Evolutionary conservation across 2,113 vertebrate genomes (phyloP).

Genomic region (Tachysurus fulvidraco): DNA sequence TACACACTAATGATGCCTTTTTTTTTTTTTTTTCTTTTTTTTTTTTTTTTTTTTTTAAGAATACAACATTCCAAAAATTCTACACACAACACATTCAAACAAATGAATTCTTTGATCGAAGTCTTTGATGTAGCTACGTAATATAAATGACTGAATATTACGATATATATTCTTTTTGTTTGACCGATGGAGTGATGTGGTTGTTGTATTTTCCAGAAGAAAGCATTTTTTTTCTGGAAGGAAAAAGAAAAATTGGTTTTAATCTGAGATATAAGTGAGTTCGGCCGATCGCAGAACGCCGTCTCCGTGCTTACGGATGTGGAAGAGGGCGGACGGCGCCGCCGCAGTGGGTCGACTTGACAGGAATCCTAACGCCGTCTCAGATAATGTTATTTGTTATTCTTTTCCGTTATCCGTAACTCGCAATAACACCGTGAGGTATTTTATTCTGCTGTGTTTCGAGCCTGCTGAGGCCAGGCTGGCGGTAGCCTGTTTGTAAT

Average conservation of each 20-base stretch:
- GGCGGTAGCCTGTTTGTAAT: constrained; percentile 46
- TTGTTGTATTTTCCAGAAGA: neutral
- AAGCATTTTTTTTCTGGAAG: neutral
- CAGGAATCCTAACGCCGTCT: too few relatives aligned
- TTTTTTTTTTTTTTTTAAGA: neutral
- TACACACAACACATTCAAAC: neutral
- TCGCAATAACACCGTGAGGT: too few relatives aligned
- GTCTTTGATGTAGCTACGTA: neutral
- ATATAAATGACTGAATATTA: neutral
- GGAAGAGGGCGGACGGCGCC: neutral
- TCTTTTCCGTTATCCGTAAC: too few relatives aligned
- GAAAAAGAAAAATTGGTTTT: neutral
- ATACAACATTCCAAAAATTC: neutral
- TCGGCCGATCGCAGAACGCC: neutral
- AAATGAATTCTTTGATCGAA: neutral
- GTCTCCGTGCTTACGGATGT: neutral
- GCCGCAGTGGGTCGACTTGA: too few relatives aligned
- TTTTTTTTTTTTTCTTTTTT: neutral
- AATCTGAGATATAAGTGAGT: neutral
- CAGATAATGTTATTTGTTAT: too few relatives aligned
- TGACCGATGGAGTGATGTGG: neutral
- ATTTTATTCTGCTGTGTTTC: neutral
- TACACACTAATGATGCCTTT: neutral
- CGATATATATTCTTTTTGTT: neutral
- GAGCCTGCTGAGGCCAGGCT: neutral